Base-by-base conservation (phyloP, 2,888 invertebrate species). In the Dryobota labecula region DNA sequence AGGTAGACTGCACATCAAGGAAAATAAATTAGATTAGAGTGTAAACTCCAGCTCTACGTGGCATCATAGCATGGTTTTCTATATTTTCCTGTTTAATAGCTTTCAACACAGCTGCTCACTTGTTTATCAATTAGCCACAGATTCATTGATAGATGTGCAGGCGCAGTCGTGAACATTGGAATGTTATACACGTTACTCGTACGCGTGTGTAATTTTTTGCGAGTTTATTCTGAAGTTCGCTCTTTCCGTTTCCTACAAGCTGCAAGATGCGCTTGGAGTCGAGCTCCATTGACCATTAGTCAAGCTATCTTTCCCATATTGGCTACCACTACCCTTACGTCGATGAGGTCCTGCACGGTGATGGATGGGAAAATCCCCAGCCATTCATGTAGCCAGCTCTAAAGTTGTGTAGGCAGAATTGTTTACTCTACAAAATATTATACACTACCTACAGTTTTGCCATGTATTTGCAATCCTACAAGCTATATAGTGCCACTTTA, bases 81-180 rank as follows among this genome's bases (percentile, higher is more conserved):
- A 54, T 47, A 72, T 53, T 72, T 68, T 78, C 11, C 60, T 58
- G 83, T 70, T 75, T 68, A 36, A 57, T 77, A 71, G 53, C 77
- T 82, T 78, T 83, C 78, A 77, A 63, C 78, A 73, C 73, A 57
- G 64, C 33, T 69, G 67, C 71, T 65, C 57, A 20, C 62, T 74
- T 80, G 83, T 83, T 84, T 80, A 80, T 68, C 51, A 70, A 84
- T 75, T 78, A 72, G 64, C 67, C 60, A 47, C 33, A 73, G 70
- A 83, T 73, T 51, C 70, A 70, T 71, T 71, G 76, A 72, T 70
- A 54, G 62, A 70, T 57, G 57, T 51, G 67, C 49, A 61, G 49
- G 47, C 63, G 56, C 45, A 75, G 27, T 49, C 27, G 49, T 56
- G 54, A 49, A 67, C 27, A 3, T 38, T 75, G 66, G 38, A 45